phyloP scores from a whole-genome alignment of 2,888 invertebrate genomes.

The Branchellion lobata region DNA sequence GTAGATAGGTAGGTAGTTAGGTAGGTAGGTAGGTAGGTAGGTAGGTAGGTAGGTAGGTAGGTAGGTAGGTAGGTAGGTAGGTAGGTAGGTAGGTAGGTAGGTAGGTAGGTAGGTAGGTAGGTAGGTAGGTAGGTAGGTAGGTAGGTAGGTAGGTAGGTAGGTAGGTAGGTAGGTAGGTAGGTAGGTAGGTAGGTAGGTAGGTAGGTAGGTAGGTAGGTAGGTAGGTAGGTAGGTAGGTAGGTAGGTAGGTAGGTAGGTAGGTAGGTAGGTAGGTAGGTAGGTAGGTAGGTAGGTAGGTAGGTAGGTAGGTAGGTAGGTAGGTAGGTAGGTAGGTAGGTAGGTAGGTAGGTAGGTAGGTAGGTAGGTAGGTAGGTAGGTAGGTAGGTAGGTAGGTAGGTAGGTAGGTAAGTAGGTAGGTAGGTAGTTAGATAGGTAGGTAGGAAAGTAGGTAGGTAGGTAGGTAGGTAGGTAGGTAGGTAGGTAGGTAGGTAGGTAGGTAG shows the following conservation, averaged over 20 bases:
- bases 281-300: neutral
- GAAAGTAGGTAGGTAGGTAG: conserved; percentile 64
- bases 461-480: neutral
- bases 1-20: neutral
- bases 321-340: neutral
- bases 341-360: neutral
- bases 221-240: neutral
- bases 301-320: conserved; percentile 66
- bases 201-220: neutral
- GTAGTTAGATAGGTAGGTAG: conserved; percentile 58
- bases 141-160: neutral
- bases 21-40: neutral
- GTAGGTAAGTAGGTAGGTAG: neutral
- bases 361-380: neutral
- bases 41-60: conserved; percentile 65
- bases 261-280: neutral
- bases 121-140: neutral
- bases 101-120: neutral
- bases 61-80: conserved; percentile 58
- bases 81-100: neutral
- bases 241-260: neutral
- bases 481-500: neutral
- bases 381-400: neutral
- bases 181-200: conserved; percentile 65
- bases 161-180: neutral